Base-by-base conservation (phyloP, 64 coral and sea anemone genomes). In the Cladopsammia gracilis region DNA sequence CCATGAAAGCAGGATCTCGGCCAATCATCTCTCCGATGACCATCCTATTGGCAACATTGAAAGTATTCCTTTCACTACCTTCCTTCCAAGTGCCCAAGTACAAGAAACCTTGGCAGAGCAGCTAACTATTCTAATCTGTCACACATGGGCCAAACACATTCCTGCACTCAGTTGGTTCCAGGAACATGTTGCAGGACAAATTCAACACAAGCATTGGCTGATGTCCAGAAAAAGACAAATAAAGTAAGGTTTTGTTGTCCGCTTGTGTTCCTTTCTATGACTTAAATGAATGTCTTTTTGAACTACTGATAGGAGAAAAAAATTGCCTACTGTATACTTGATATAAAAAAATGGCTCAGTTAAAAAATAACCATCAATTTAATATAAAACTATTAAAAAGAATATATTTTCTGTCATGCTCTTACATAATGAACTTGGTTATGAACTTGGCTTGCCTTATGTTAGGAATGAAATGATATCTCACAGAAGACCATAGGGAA, bases 11-110 rank as follows among this genome's bases (percentile, higher is more conserved):
- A 57, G 45, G 80, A 14, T 75, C 8, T 73, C 75, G 3, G 68
- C 90, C 73, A 92, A 92, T 61, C 90, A 92, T 26, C 57, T 92
- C 1, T 56, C 90, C 10, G 34, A 92, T 85, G 90, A 92, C 4
- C 12, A 23, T 45, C 79, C 90, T 11, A 48, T 57, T 0, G 34
- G 48, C 9, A 34, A 92, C 12, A 52, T 92, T 14, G 58, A 60
- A 0, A 48, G 42, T 4, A 67, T 73, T 3, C 89, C 65, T 74
- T 80, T 92, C 3, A 92, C 90, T 1, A 84, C 64, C 6, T 92
- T 92, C 65, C 70, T 84, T 10, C 90, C 90, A 4, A 85, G 23
- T 92, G 52, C 50, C 4, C n/a, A 26, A 16, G 90, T 84, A 53
- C 90, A 92, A 70, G 56, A 20, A 10, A 6, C 7, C 18, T 45